Evolutionary conservation across 1,140 invertebrate species (phyloP).

Genomic region (Nomia melanderi): DNA sequence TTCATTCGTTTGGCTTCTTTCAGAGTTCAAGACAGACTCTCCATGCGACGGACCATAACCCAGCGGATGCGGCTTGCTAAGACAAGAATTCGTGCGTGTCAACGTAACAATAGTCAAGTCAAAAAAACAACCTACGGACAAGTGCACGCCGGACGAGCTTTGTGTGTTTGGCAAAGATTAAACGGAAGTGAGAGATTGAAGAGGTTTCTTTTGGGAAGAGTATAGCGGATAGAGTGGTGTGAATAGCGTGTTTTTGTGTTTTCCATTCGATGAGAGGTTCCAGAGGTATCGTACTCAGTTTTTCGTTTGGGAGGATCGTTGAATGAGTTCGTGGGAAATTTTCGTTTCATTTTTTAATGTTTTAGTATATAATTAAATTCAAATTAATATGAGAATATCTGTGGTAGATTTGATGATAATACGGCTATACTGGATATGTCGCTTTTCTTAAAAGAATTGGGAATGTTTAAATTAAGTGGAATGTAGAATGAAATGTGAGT

Average conservation of each 20-base stretch:
- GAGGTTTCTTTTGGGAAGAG: background rate
- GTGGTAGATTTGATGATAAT: too few species aligned
- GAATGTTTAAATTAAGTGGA: too few species aligned
- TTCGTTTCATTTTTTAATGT: too few species aligned
- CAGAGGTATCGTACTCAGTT: conserved; percentile 49
- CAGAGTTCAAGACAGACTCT: conserved; percentile 23
- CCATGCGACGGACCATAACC: conserved; percentile 40
- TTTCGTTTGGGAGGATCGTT: background rate
- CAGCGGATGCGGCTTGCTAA: conserved; percentile 46
- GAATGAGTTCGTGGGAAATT: background rate
- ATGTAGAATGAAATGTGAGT: too few species aligned
- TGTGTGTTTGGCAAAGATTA: background rate
- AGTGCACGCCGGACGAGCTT: conserved; percentile 28
- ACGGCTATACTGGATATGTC: too few species aligned
- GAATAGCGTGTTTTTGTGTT: conserved; percentile 24
- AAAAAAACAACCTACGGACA: conserved; percentile 35
- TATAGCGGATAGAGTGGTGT: conserved; percentile 19
- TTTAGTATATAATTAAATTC: too few species aligned
- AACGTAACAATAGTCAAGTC: conserved; percentile 47
- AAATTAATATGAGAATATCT: too few species aligned
- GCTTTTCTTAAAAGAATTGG: too few species aligned
- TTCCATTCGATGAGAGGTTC: conserved; percentile 19
- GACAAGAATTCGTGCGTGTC: conserved; percentile 51
- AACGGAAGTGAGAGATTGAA: background rate
- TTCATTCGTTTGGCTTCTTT: too few species aligned